These are phyloP conservation scores for Oplegnathus fasciatus DNA, from an alignment of 2,113 vertebrate genomes.

Conservation along the genomic window DNA sequence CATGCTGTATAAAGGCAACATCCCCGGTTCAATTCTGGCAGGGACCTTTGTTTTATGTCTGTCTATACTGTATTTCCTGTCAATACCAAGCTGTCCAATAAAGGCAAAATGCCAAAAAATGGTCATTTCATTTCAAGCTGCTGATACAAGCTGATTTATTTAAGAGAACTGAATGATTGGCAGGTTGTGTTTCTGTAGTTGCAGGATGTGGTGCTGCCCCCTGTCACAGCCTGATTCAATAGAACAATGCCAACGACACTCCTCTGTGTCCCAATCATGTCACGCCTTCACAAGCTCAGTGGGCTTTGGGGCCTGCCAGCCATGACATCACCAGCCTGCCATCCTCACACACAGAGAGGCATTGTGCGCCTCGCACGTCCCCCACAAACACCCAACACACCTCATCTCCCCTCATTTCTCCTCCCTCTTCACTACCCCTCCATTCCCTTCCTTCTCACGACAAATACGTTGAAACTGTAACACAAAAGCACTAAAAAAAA, in stretches of 20 bases:
- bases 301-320: conserved; percentile 53
- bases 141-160: conserved; percentile 9
- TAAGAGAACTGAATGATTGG: conserved; percentile 36
- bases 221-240: conserved; percentile 53
- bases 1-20: neutral
- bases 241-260: conserved; percentile 62
- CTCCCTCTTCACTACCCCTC: neutral
- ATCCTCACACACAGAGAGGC: conserved; percentile 55
- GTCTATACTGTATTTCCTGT: neutral
- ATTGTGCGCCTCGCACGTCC: conserved; percentile 38
- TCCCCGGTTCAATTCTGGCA: neutral
- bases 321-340: conserved; percentile 72
- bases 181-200: conserved; percentile 37
- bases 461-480: conserved; percentile 9
- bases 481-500: conserved; percentile 36
- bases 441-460: conserved; percentile 1
- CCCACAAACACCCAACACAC: conserved; percentile 30
- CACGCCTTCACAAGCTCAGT: conserved; percentile 59
- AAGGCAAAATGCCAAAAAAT: neutral
- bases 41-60: neutral
- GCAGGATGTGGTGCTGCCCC: conserved; percentile 11
- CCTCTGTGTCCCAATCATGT: conserved; percentile 60
- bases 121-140: neutral
- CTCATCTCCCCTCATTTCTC: conserved; percentile 32
- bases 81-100: neutral